Conservation (phyloP, 2,888 invertebrate species). For the Philaethria dido region DNA sequence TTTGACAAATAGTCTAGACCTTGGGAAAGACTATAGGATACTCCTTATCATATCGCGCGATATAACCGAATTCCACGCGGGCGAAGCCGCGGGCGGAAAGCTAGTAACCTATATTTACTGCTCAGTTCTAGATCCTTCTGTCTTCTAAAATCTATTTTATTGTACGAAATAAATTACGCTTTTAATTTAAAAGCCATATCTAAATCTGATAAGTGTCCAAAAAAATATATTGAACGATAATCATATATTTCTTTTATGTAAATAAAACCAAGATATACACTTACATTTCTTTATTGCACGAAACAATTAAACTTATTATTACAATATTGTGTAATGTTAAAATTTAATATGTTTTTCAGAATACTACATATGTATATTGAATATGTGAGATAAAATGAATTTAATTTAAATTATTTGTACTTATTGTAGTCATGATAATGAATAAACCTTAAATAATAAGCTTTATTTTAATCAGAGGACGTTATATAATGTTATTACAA, state of each 20-base stretch:
- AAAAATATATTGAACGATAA: too few species aligned
- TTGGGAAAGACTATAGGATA: too few species aligned
- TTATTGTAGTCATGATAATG: constrained; percentile 1
- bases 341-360: constrained; percentile 1
- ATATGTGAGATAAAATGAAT: neutral
- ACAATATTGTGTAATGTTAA: neutral
- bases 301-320: constrained; percentile 7
- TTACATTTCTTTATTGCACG: constrained; percentile 13
- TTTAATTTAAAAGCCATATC: too few species aligned
- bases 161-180: too few species aligned
- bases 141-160: too few species aligned
- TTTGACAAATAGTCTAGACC: too few species aligned
- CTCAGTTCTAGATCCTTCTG: too few species aligned
- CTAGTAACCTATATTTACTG: too few species aligned
- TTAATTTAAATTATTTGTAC: constrained; percentile 17
- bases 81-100: too few species aligned
- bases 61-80: too few species aligned
- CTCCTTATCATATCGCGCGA: too few species aligned
- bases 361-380: neutral
- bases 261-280: neutral
- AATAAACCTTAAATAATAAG: neutral
- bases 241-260: neutral
- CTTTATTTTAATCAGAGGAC: neutral
- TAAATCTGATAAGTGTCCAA: too few species aligned
- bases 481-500: neutral